Base-by-base conservation (phyloP, 2,797 vertebrate species). In the Falco novaeseelandiae region DNA sequence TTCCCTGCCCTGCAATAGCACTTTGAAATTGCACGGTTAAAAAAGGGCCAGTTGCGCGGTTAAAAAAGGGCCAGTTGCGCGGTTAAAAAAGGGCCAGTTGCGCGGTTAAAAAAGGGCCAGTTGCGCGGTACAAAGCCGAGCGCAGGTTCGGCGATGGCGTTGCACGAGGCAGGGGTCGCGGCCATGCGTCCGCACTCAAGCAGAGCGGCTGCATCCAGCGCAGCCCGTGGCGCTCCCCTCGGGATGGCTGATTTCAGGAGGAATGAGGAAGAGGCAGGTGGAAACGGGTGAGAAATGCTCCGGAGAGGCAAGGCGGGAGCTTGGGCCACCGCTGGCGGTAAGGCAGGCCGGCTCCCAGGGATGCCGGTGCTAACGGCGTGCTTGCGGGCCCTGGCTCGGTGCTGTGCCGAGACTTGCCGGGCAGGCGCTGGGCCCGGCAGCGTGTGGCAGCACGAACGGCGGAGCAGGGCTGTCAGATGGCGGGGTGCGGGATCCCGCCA, bases 391-490 rank as follows among this genome's bases (percentile, higher is more conserved):
- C 62, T 19, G 61, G 72, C 26, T 54, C 26, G 0, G 38, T 6
- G 70, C 74, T 67, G 29, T 95, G 95, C 94, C 1, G 42, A 69
- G 89, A 81, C 95, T 83, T 90, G 92, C 88, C 72, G 1, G 85
- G 90, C 82, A 17, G 81, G 84, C 66, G 1, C 38, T 2, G 6
- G 51, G 90, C 82, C 51, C 10, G 3, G 61, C 25, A 74, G 69
- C 66, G 6, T 90, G 87, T 59, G 83, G 57, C 69, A 32, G 92
- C 95, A 94, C 3, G 57, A 86, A 25, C 0, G 2, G 2, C 48
- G 0, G 42, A 36, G 80, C 80, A 77, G 14, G 1, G 48, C 80
- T 54, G 55, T 34, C 73, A 26, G 4, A 74, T 8, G 83, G n/a
- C 2, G 3, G n/a, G 38, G 51, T 2, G 2, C 67, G 16, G 83